A percentile compares a stretch with the other conserved stretches of the same genome.
Conservation (phyloP, 2,113 vertebrate species). For the Pongo pygmaeus region DNA sequence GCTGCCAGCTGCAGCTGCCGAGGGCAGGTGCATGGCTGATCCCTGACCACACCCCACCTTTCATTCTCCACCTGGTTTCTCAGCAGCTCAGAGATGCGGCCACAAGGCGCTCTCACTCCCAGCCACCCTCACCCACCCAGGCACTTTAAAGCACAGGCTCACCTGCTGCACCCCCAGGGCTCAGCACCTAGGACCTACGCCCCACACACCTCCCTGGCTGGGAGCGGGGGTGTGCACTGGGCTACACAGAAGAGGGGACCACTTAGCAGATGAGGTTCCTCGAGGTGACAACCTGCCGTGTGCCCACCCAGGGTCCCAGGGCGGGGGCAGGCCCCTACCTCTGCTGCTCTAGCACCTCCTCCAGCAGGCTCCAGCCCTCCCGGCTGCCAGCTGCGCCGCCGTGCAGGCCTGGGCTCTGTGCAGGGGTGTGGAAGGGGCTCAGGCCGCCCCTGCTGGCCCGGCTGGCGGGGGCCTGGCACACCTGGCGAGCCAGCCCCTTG, state of each 20-base stretch:
- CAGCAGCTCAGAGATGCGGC: slow-evolving; percentile 66
- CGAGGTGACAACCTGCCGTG: no score
- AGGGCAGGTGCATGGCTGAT: background rate
- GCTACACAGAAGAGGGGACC: background rate
- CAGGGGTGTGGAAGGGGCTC: slow-evolving; percentile 80
- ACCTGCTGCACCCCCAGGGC: no score
- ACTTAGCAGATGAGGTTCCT: fast-evolving
- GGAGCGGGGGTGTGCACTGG: no score
- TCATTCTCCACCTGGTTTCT: slow-evolving; percentile 59
- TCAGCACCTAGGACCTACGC: no score
- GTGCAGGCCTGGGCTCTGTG: slow-evolving; percentile 81
- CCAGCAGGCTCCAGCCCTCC: slow-evolving; percentile 87
- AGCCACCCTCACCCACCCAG: background rate
- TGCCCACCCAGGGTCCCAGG: background rate
- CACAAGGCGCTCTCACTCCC: slow-evolving; percentile 54
- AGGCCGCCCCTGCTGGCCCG: slow-evolving; percentile 87
- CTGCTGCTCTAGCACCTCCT: slow-evolving; percentile 94
- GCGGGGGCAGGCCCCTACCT: slow-evolving; percentile 82
- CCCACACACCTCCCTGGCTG: no score
- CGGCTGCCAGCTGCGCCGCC: slow-evolving; percentile 68
- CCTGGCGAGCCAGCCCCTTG: slow-evolving; percentile 93
- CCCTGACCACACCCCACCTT: slow-evolving; percentile 65
- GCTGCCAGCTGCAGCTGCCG: background rate
- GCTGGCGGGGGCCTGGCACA: slow-evolving; percentile 87
- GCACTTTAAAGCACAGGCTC: no score